Percentiles rank a stretch among this genome's conserved stretches.
phyloP scores from a whole-genome alignment of 1,140 invertebrate species.

The Drosophila oshimai region DNA sequence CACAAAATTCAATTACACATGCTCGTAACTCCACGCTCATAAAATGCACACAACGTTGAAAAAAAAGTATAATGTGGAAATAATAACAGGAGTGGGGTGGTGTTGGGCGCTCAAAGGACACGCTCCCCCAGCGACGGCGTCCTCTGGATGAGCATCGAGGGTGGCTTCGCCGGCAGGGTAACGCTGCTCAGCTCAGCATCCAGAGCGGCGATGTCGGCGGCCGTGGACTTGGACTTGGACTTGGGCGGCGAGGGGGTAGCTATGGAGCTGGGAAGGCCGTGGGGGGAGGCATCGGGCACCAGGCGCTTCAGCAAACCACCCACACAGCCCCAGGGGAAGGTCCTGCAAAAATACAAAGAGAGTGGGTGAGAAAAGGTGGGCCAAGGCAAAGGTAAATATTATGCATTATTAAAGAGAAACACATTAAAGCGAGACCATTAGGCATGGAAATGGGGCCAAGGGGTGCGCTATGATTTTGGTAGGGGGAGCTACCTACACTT shows the following conservation, averaged over 20 bases:
- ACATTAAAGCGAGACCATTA: constrained; percentile 74
- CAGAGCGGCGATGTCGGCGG: constrained; percentile 59
- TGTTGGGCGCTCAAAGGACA: constrained; percentile 58
- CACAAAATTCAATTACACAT: constrained; percentile 79
- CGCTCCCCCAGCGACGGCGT: constrained; percentile 81
- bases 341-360: constrained; percentile 82
- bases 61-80: constrained; percentile 14
- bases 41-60: constrained; percentile 57
- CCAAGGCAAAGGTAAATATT: constrained; percentile 68
- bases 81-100: constrained; percentile 2
- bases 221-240: constrained; percentile 17
- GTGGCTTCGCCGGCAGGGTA: constrained; percentile 70
- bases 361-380: constrained; percentile 5
- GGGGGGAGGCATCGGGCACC: constrained; percentile 86
- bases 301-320: constrained; percentile 86
- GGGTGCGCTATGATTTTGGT: constrained; percentile 10
- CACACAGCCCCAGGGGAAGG: constrained; percentile 87
- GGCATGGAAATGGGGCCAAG: constrained; percentile 38
- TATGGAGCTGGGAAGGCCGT: constrained; percentile 66
- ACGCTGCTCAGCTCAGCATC: constrained; percentile 63
- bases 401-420: constrained; percentile 76
- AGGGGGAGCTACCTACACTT: background rate
- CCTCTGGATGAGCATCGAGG: constrained; percentile 77
- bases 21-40: constrained; percentile 52
- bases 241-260: constrained; percentile 11